phyloP scores from a whole-genome alignment of 2,113 vertebrate genomes.

The Gracilinanus agilis region DNA sequence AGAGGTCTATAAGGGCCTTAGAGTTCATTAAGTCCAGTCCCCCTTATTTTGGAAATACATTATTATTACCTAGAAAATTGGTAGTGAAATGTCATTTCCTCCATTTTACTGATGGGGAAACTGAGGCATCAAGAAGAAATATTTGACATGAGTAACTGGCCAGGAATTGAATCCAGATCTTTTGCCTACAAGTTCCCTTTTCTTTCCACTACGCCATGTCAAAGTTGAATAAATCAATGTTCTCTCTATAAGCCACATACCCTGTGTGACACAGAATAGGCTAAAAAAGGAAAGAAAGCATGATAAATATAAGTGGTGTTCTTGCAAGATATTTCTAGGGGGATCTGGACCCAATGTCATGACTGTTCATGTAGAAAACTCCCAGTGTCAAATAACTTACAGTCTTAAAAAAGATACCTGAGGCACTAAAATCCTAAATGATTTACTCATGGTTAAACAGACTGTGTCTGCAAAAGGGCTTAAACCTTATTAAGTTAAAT shows the following conservation, averaged over 20 bases:
- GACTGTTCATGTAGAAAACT: neutral
- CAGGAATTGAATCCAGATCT: neutral
- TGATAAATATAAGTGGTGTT: slow-evolving; percentile 13
- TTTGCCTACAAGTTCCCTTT: neutral
- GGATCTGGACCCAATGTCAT: neutral
- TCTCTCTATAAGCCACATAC: slow-evolving; percentile 20
- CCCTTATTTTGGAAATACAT: neutral
- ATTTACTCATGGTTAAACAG: neutral
- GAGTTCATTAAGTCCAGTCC: neutral
- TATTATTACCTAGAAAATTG: neutral
- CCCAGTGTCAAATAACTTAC: neutral
- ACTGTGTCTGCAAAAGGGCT: neutral
- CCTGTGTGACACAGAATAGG: slow-evolving; percentile 35
- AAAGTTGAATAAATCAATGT: neutral
- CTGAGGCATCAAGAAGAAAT: neutral
- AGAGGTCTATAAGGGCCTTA: neutral
- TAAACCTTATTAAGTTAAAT: neutral
- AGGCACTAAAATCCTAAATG: neutral
- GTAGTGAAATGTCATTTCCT: neutral
- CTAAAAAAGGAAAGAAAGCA: slow-evolving; percentile 45
- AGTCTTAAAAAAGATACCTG: neutral
- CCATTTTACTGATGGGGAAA: neutral
- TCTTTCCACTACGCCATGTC: neutral
- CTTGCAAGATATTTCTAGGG: slow-evolving; percentile 38
- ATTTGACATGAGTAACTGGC: neutral